Conservation (phyloP, 2,888 invertebrate genomes). For the Aethes cnicana region DNA sequence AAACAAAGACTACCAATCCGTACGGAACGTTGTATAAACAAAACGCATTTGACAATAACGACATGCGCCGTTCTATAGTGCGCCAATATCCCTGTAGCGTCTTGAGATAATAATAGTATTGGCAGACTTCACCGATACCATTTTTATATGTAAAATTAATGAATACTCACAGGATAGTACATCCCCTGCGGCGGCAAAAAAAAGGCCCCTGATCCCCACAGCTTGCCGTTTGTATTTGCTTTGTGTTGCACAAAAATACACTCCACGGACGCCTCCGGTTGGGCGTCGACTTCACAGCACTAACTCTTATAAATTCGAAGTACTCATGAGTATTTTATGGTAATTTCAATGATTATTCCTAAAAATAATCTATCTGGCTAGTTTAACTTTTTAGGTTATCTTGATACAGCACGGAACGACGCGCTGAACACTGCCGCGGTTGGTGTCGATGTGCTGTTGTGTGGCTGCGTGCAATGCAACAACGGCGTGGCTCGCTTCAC, state of each 20-base stretch:
- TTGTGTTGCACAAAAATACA: constrained; percentile 82
- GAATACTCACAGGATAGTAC: constrained; percentile 95
- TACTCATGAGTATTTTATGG: constrained; percentile 74
- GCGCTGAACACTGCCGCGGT: constrained; percentile 79
- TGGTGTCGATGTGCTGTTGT: constrained; percentile 80
- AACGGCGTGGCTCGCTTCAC: constrained; percentile 34
- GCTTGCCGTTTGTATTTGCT: constrained; percentile 92
- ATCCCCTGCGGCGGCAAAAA: constrained; percentile 98
- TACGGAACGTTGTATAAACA: constrained; percentile 28
- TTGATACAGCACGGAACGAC: constrained; percentile 76
- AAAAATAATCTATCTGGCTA: constrained; percentile 63
- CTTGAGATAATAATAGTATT: constrained; percentile 32
- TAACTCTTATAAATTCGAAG: constrained; percentile 73
- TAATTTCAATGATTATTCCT: constrained; percentile 59
- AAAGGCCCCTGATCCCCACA: constrained; percentile 98
- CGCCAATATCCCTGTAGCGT: constrained; percentile 24
- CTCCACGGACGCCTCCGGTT: constrained; percentile 72
- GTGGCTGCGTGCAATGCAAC: constrained; percentile 59
- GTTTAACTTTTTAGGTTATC: constrained; percentile 77
- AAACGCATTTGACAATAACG: constrained; percentile 40
- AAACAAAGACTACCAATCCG: constrained; percentile 1
- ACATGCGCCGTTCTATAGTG: constrained; percentile 56
- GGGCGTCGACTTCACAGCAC: constrained; percentile 77
- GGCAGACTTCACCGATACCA: constrained; percentile 27
- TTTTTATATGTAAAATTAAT: constrained; percentile 33